Percentiles rank a stretch among this genome's conserved stretches.
phyloP scores from a whole-genome alignment of 64 coral and sea anemone species.

The Trachythela sp. region DNA sequence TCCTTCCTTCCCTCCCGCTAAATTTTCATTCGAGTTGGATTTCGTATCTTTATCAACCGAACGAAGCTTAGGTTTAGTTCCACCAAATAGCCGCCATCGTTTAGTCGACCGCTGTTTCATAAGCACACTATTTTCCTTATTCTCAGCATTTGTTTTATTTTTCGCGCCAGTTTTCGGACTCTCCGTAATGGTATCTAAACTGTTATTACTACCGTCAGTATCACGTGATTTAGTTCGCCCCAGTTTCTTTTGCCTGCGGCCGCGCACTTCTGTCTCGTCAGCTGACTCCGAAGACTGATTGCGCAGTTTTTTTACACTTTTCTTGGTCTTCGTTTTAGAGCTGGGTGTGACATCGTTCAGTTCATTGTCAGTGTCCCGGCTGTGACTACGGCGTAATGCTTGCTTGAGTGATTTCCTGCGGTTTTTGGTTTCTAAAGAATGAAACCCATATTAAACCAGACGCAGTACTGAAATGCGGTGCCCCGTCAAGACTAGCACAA shows the following conservation, averaged over 20 bases:
- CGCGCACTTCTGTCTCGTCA: not conserved
- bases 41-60: not conserved
- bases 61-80: not conserved
- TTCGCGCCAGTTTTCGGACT: not conserved
- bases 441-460: too few species aligned
- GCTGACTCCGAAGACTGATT: not conserved
- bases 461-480: too few species aligned
- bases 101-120: not conserved
- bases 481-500: too few species aligned
- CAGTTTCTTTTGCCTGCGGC: not conserved
- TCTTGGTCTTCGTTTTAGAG: not conserved
- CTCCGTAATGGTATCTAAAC: not conserved
- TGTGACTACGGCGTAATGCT: not conserved
- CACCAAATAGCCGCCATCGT: not conserved
- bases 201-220: conserved; percentile 12
- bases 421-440: not conserved
- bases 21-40: not conserved
- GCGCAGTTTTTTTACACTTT: not conserved
- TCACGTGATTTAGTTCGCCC: not conserved
- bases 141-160: not conserved
- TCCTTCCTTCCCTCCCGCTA: not conserved
- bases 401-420: not conserved
- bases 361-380: not conserved
- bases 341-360: not conserved
- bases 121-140: not conserved